A percentile compares a stretch with the other conserved stretches of the same genome.
phyloP scores from a whole-genome alignment of 30 jellyfish, hydroid and myxozoan species.

The Hydractinia echinata region DNA sequence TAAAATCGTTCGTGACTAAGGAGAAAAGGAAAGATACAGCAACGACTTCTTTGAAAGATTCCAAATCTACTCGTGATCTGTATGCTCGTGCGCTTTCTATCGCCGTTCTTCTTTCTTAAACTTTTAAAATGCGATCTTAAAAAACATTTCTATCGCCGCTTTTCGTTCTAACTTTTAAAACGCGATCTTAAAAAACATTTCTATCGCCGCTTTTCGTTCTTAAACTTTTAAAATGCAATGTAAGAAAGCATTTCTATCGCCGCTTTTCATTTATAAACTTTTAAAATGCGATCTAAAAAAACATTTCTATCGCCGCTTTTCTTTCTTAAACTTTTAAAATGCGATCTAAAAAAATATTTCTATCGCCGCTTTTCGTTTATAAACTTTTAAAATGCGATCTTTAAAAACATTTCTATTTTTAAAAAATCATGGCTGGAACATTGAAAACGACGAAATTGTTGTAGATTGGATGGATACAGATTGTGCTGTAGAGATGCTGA shows the following conservation, averaged over 20 bases:
- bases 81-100: constrained; percentile 26
- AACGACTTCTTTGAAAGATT: neutral
- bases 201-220: constrained; percentile 21
- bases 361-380: constrained; percentile 15
- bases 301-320: constrained; percentile 8
- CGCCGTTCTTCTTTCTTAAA: constrained; percentile 13
- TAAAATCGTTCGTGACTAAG: constrained; percentile 20
- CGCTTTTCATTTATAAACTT: constrained; percentile 5
- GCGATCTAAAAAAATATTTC: too few relatives aligned
- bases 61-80: constrained; percentile 19
- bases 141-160: constrained; percentile 11
- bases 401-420: constrained; percentile 31
- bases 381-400: too few relatives aligned
- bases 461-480: constrained; percentile 48
- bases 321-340: constrained; percentile 16
- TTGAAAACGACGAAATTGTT: constrained; percentile 20
- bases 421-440: constrained; percentile 45
- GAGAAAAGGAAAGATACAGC: neutral
- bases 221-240: too few relatives aligned
- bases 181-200: too few relatives aligned
- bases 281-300: too few relatives aligned
- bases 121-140: too few relatives aligned
- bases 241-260: constrained; percentile 23
- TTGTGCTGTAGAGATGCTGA: constrained; percentile 4
- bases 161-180: too few relatives aligned